A percentile compares a stretch with the other conserved stretches of the same genome.
These are phyloP conservation scores for Caenorhabditis imperialis DNA, from an alignment of 2,888 invertebrate genomes.

Conservation along the genomic window DNA sequence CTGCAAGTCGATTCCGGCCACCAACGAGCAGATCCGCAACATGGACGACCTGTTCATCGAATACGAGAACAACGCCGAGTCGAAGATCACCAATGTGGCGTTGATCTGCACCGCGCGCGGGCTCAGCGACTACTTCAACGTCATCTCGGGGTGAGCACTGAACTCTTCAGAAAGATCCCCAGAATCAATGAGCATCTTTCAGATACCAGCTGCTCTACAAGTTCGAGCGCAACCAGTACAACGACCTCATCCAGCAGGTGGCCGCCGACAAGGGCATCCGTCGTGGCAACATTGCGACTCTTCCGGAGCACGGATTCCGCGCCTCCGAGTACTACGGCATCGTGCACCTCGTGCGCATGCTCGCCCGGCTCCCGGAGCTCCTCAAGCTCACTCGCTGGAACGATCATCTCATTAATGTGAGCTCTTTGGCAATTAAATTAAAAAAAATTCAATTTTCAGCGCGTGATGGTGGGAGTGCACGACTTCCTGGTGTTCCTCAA, in stretches of 20 bases:
- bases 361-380: conserved; percentile 30
- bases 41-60: conserved; percentile 51
- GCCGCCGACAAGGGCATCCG: not conserved
- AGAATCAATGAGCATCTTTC: too few relatives aligned
- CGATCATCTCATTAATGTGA: conserved; percentile 39
- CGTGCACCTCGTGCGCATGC: conserved; percentile 53
- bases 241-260: conserved; percentile 28
- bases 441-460: conserved; percentile 22
- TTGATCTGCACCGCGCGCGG: conserved; percentile 34
- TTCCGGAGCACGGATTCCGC: conserved; percentile 25
- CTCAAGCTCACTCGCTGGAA: conserved; percentile 38
- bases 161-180: too few relatives aligned
- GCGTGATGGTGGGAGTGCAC: conserved; percentile 25
- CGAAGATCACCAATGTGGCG: conserved; percentile 4
- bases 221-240: conserved; percentile 47
- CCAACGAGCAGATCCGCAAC: conserved; percentile 1
- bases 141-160: conserved; percentile 44
- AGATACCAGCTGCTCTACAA: conserved; percentile 55
- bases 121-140: conserved; percentile 53
- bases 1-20: conserved; percentile 15
- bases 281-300: not conserved
- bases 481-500: conserved; percentile 53
- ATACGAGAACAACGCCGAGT: conserved; percentile 27
- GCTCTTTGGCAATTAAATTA: not conserved
- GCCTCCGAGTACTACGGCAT: conserved; percentile 50